Evolutionary conservation across 2,797 vertebrate genomes (phyloP).

Genomic region (Lepus townsendii): DNA sequence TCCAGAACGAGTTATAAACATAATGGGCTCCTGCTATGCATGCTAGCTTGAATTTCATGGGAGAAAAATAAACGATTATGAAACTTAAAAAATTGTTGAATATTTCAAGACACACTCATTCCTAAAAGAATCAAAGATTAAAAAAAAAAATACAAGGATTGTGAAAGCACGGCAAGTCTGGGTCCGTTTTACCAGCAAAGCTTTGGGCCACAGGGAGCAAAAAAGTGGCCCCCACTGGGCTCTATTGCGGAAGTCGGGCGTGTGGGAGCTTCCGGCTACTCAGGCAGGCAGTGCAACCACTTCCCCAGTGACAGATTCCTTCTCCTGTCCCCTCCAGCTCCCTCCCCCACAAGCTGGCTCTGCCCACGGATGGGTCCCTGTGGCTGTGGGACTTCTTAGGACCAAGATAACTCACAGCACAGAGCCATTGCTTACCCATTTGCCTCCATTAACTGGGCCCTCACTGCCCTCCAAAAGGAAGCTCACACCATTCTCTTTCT

Average conservation of each 20-base stretch:
- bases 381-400: not conserved
- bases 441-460: not conserved
- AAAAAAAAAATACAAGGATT: constrained; percentile 1
- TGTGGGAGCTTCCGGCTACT: not conserved
- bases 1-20: not conserved
- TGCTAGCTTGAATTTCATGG: not conserved
- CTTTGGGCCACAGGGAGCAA: not conserved
- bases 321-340: not conserved
- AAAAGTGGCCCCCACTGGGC: not conserved
- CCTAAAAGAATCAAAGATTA: not conserved
- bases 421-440: not conserved
- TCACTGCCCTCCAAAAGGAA: not conserved
- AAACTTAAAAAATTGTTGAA: not conserved
- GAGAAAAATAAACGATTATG: constrained; percentile 17
- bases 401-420: not conserved
- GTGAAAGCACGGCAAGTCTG: not conserved
- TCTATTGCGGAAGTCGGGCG: not conserved
- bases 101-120: not conserved
- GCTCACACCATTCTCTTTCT: not conserved
- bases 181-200: not conserved
- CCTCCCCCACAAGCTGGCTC: not conserved
- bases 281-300: rapidly evolving
- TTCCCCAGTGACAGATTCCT: not conserved
- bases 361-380: not conserved
- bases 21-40: not conserved